Evolutionary conservation across 2,888 invertebrate genomes (phyloP), one percentile per base, ranked within the genome.

Genomic region (Palloptera scutellata): DNA sequence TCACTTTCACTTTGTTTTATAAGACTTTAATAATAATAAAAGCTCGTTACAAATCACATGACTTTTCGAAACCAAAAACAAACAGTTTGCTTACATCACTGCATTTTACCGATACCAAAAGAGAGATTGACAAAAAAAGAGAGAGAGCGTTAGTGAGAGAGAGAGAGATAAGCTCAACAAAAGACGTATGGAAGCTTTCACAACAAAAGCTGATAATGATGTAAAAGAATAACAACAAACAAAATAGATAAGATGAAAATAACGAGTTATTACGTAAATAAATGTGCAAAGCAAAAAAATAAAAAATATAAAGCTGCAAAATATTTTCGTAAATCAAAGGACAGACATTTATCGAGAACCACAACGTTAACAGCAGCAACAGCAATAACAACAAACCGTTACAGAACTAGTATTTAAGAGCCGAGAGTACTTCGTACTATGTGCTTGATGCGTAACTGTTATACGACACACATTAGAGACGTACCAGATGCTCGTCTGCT

Each of bases 1-100:
- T 48, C 48, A 48, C 48, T 48, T 48, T 48, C 48, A 48, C 48
- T 48, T 48, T 48, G 48, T 48, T 48, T 15, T 8, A 48, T 48
- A 48, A 48, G 8, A 48, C 15, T 1, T 48, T 12, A 15, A 48
- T 48, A 15, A 48, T 48, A 15, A 2, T 8, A 15, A 30, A 30
- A 30, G 30, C 30, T 30, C 30, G 2, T 30, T 30, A 30, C 30
- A 30, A 30, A 30, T 30, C 30, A 30, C 30, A 30, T 30, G 30
- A 30, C 30, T 30, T 30, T 30, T 30, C 6, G 30, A 30, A 30
- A 6, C 30, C 2, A 30, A 30, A 4, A 30, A 30, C 2, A 30
- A 30, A 30, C 30, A 30, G 30, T 30, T 30, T 30, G 6, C 30
- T 30, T 30, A 30, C 30, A 30, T 30, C 30, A 30, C 30, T 30